These are phyloP conservation scores for Ophthalmolycus amberensis DNA, from an alignment of 2,113 vertebrate genomes.

Conservation along the genomic window DNA sequence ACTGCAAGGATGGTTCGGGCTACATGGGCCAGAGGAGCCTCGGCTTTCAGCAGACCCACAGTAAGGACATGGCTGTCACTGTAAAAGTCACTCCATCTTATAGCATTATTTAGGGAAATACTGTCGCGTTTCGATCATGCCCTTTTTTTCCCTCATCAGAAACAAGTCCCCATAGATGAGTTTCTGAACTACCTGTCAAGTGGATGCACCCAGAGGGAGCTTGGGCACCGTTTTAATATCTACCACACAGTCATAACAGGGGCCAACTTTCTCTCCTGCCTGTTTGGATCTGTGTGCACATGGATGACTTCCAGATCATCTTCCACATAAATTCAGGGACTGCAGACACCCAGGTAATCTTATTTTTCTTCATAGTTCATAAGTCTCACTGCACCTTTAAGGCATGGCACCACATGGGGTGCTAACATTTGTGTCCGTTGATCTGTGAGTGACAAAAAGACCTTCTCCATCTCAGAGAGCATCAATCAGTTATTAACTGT, in stretches of 20 bases:
- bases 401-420: not conserved
- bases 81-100: not conserved
- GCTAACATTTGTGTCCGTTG: not conserved
- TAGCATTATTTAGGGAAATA: not conserved
- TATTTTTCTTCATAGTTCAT: not conserved
- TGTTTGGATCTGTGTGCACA: not conserved
- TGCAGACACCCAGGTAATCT: not conserved
- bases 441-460: not conserved
- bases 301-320: not conserved
- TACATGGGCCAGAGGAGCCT: not conserved
- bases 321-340: not conserved
- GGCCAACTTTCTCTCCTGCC: not conserved
- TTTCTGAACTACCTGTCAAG: not conserved
- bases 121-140: not conserved
- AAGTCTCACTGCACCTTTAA: not conserved
- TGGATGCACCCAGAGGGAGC: not conserved
- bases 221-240: not conserved
- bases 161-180: not conserved
- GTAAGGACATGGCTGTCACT: not conserved
- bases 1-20: not conserved
- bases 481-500: not conserved
- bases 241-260: not conserved
- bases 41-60: not conserved
- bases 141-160: not conserved
- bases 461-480: not conserved